phyloP scores from a whole-genome alignment of 1,140 invertebrate genomes.

The Drosophila lacertosa region DNA sequence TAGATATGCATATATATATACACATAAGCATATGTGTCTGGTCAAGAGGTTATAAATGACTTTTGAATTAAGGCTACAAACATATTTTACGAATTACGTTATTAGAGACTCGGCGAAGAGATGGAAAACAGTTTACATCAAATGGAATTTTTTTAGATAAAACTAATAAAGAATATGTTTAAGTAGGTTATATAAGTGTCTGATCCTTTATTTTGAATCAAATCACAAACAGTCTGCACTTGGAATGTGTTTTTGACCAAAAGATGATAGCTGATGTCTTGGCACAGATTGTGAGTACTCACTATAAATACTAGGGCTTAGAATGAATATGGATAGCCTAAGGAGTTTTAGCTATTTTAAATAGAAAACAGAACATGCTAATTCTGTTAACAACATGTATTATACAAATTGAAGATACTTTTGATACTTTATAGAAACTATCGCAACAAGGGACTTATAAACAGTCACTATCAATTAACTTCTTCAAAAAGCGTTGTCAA shows the following conservation, averaged over 20 bases:
- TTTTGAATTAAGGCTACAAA: background rate
- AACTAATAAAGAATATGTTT: background rate
- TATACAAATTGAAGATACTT: too few relatives aligned
- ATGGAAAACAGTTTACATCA: background rate
- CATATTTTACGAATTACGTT: slow-evolving; percentile 7
- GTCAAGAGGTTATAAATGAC: background rate
- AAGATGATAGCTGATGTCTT: background rate
- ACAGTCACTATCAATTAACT: too few relatives aligned
- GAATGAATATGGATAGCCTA: too few relatives aligned
- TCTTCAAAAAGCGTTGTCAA: too few relatives aligned
- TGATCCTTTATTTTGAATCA: background rate
- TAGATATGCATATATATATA: background rate
- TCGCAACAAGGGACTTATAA: too few relatives aligned
- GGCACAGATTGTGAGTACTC: too few relatives aligned
- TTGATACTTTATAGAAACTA: too few relatives aligned
- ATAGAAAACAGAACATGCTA: too few relatives aligned
- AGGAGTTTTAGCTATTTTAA: too few relatives aligned
- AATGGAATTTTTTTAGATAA: slow-evolving; percentile 1
- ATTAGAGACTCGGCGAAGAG: background rate
- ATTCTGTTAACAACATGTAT: too few relatives aligned
- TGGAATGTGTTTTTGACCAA: background rate
- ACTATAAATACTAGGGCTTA: too few relatives aligned
- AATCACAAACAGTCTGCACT: slow-evolving; percentile 1
- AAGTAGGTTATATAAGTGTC: background rate
- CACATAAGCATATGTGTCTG: background rate